Evolutionary conservation across 2,113 vertebrate species (phyloP).

Genomic region (Nycticryphes semicollaris): DNA sequence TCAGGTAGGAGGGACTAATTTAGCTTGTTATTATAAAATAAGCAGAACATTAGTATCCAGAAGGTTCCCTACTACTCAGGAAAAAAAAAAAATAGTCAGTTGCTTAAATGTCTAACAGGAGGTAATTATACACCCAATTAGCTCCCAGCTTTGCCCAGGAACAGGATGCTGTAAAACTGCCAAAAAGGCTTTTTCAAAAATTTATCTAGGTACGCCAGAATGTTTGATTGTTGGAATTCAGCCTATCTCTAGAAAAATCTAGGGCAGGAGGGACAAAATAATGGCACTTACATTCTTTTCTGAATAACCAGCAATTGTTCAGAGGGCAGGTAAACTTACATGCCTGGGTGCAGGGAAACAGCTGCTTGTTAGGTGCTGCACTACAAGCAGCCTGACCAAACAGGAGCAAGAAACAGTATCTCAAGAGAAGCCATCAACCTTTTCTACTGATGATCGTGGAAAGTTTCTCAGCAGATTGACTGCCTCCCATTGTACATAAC

Average conservation of each 20-base stretch:
- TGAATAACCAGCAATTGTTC: conserved; percentile 10
- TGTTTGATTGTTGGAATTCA: conserved; percentile 8
- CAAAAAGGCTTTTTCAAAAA: conserved; percentile 55
- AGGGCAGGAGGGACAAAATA: not conserved
- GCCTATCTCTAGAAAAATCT: conserved; percentile 49
- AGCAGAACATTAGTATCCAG: conserved; percentile 36
- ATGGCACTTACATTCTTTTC: not conserved
- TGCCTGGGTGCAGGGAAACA: not conserved
- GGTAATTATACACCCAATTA: conserved; percentile 70
- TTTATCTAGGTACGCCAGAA: conserved; percentile 25
- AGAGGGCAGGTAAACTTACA: not conserved
- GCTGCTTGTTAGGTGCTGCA: not conserved
- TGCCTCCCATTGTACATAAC: not conserved
- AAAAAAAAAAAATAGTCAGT: not conserved
- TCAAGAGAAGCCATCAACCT: not conserved
- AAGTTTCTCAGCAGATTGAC: rapidly evolving
- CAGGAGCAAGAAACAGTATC: not conserved
- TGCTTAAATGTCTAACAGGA: conserved; percentile 58
- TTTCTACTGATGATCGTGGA: rapidly evolving
- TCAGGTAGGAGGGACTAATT: conserved; percentile 11
- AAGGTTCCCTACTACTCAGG: conserved; percentile 20
- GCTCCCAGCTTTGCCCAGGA: conserved; percentile 45
- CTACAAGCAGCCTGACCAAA: not conserved
- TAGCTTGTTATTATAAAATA: not conserved
- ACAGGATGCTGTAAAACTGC: conserved; percentile 52